Evolutionary conservation across 2,888 invertebrate genomes (phyloP).

Genomic region (Cephus sareptanus): DNA sequence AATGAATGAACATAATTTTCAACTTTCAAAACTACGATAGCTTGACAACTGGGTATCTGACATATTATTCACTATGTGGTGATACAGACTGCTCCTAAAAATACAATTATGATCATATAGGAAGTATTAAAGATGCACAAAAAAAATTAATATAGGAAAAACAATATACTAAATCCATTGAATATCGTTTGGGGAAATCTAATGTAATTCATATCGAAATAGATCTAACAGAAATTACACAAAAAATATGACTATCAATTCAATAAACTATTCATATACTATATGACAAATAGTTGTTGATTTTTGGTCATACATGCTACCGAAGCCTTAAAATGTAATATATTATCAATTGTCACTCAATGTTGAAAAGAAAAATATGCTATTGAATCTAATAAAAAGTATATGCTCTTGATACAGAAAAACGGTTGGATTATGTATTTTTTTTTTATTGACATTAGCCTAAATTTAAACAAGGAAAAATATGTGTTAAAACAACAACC

Average conservation of each 20-base stretch:
- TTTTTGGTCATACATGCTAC: neutral
- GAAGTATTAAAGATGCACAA: neutral
- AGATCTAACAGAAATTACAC: neutral
- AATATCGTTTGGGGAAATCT: neutral
- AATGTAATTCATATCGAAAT: neutral
- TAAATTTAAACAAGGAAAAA: neutral
- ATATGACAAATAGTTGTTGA: no score
- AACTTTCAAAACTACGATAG: neutral
- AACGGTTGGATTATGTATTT: neutral
- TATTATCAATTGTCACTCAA: neutral
- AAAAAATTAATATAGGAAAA: neutral
- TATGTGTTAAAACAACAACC: neutral
- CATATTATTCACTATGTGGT: neutral
- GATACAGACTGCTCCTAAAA: neutral
- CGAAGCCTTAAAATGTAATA: neutral
- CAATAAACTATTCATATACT: neutral
- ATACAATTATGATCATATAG: neutral
- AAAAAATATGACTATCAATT: neutral
- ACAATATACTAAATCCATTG: neutral
- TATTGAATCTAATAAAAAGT: neutral
- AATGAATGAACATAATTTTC: neutral
- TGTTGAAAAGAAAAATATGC: neutral
- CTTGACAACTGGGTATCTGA: neutral
- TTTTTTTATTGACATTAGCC: neutral
- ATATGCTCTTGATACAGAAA: neutral